Evolutionary conservation across 2,113 vertebrate genomes (phyloP), one percentile per base, ranked within the genome.

Genomic region (Eidolon helvum): DNA sequence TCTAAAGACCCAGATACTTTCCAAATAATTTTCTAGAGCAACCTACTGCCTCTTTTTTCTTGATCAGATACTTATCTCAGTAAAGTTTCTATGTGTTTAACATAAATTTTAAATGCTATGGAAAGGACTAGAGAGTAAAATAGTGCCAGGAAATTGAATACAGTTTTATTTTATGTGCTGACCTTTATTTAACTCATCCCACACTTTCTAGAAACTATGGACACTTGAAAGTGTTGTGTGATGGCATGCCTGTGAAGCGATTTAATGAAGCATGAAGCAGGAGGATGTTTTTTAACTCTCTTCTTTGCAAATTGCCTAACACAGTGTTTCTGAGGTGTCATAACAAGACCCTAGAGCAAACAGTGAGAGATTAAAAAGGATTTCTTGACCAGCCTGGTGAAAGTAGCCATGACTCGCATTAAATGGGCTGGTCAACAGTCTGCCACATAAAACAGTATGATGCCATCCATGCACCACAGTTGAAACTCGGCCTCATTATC

Each of bases 251-350:
- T 4, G 18, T 43, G 53, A 66, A 43, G 69, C 0, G 0, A 80
- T 45, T 87, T 85, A 95, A 90, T 48, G 65, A 94, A 80, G 72
- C 59, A 4, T 43, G 45, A 43, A 59, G 63, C 40, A 38, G 71
- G 57, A 91, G 66, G 89, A 45, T 85, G 43, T 45, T 77, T 93
- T 93, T 89, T 57, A 83, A 80, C 45, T 66, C 59, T 69, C 30
- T 77, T 87, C 72, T 89, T 78, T 74, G 82, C 43, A 79, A 55
- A 82, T 83, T 65, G 59, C 84, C 35, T 85, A 63, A 66, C 38
- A 84, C 43, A 28, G 6, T 68, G 30, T 91, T 96, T 96, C 94
- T 88, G 48, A 66, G 53, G 24, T 92, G 68, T 88, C 48, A 19
- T 79, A 75, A 80, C 28, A 92, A 86, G 77, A 86, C 45, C 40